These are phyloP conservation scores for Melanostigma gelatinosum DNA, from an alignment of 2,113 vertebrate species.

Conservation along the genomic window DNA sequence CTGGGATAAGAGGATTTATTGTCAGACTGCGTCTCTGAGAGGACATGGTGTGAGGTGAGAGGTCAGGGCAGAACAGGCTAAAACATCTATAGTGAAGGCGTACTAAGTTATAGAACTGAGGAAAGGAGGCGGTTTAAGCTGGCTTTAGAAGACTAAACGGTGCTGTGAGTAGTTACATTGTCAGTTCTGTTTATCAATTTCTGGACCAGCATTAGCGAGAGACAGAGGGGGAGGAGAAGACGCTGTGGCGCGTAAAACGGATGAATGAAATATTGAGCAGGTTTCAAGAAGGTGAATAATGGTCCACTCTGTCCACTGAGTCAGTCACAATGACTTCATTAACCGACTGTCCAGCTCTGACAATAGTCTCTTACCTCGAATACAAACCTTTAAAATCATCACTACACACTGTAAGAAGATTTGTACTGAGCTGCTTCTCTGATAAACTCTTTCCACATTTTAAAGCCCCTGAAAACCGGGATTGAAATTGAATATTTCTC, in stretches of 20 bases:
- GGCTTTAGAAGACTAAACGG: conserved; percentile 19
- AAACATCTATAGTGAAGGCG: neutral
- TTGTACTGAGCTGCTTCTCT: neutral
- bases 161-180: conserved; percentile 17
- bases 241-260: conserved; percentile 27
- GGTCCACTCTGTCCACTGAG: conserved; percentile 14
- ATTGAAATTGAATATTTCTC: neutral
- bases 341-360: conserved; percentile 16
- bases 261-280: conserved; percentile 59
- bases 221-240: conserved; percentile 19
- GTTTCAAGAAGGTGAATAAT: conserved; percentile 57
- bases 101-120: conserved; percentile 19
- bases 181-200: conserved; percentile 45
- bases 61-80: conserved; percentile 14
- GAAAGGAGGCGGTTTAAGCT: neutral
- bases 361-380: neutral
- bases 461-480: neutral
- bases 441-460: neutral
- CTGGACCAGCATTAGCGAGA: conserved; percentile 36
- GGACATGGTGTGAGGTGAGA: conserved; percentile 8
- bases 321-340: conserved; percentile 37
- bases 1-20: neutral
- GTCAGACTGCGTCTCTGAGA: conserved; percentile 21
- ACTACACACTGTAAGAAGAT: neutral
- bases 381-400: neutral